Evolutionary conservation across 2,888 invertebrate genomes (phyloP).

Genomic region (Cordilura impudica): DNA sequence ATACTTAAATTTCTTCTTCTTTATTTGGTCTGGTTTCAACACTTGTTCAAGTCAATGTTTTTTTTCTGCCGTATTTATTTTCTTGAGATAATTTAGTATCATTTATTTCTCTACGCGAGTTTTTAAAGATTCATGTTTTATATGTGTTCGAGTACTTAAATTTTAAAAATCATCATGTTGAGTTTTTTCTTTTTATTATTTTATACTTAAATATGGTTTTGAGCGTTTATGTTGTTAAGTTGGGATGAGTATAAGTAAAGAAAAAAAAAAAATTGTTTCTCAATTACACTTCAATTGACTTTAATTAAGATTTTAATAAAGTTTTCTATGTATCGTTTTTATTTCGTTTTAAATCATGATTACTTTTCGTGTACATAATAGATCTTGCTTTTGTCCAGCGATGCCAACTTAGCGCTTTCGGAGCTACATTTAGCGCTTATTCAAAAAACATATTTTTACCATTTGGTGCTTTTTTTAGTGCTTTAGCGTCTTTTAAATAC

Average conservation of each 20-base stretch:
- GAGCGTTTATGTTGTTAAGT: conserved; percentile 1
- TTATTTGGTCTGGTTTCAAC: background rate
- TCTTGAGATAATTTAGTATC: conserved; percentile 19
- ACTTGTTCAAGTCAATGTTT: conserved; percentile 4
- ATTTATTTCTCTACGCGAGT: conserved; percentile 22
- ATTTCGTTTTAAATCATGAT: conserved; percentile 6
- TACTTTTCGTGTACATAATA: background rate
- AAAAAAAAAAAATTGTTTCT: conserved; percentile 13
- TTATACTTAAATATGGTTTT: background rate
- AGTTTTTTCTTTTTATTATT: background rate
- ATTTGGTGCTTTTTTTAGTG: no score
- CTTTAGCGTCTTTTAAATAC: no score
- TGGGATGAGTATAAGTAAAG: background rate
- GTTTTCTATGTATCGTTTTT: conserved; percentile 10
- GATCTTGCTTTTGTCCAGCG: background rate
- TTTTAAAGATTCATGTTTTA: conserved; percentile 21
- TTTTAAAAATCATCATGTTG: conserved; percentile 16
- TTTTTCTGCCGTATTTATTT: background rate
- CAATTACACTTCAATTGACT: conserved; percentile 71
- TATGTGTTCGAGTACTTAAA: conserved; percentile 13
- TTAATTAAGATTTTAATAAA: conserved; percentile 70
- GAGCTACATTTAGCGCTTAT: no score
- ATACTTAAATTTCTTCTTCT: conserved; percentile 19
- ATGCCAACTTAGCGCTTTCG: no score
- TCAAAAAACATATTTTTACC: no score